A percentile compares a stretch with the other conserved stretches of the same genome.
phyloP scores from a whole-genome alignment of 2,113 vertebrate genomes.

The Ictalurus furcatus region DNA sequence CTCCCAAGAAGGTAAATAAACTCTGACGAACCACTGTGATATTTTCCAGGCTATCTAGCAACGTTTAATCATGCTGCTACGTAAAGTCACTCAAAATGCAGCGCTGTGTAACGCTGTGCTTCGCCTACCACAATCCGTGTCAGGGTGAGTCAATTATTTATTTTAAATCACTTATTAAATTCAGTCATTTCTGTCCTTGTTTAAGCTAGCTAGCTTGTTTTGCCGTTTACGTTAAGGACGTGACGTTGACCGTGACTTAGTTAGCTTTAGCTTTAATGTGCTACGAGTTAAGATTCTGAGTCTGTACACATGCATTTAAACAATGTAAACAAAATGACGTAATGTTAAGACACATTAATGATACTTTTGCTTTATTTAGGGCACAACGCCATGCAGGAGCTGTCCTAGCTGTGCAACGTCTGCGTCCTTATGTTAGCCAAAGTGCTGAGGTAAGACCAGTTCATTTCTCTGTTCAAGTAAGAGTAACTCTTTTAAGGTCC shows the following conservation, averaged over 20 bases:
- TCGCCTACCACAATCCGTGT: conserved; percentile 49
- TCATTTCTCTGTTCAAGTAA: neutral
- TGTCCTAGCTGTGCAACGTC: conserved; percentile 43
- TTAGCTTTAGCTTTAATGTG: too few species aligned
- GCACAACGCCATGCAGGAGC: conserved; percentile 56
- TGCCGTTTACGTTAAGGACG: neutral
- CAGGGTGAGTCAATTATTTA: conserved; percentile 59
- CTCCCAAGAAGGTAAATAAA: neutral
- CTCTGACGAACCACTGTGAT: neutral
- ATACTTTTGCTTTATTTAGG: conserved; percentile 51
- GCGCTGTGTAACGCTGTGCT: conserved; percentile 63
- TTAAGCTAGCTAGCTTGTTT: neutral
- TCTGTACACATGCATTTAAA: neutral
- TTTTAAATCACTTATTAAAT: neutral
- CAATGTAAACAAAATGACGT: neutral
- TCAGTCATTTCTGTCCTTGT: too few species aligned
- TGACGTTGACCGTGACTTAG: neutral
- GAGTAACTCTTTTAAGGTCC: too few species aligned
- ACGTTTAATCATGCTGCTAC: conserved; percentile 66
- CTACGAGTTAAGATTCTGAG: too few species aligned
- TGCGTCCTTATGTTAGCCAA: conserved; percentile 68
- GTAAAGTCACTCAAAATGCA: conserved; percentile 65
- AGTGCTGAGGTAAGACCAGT: conserved; percentile 66
- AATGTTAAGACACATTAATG: neutral
- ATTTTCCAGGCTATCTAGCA: neutral